These are phyloP conservation scores for Poeciliopsis retropinna DNA, from an alignment of 2,113 vertebrate species.

Conservation along the genomic window DNA sequence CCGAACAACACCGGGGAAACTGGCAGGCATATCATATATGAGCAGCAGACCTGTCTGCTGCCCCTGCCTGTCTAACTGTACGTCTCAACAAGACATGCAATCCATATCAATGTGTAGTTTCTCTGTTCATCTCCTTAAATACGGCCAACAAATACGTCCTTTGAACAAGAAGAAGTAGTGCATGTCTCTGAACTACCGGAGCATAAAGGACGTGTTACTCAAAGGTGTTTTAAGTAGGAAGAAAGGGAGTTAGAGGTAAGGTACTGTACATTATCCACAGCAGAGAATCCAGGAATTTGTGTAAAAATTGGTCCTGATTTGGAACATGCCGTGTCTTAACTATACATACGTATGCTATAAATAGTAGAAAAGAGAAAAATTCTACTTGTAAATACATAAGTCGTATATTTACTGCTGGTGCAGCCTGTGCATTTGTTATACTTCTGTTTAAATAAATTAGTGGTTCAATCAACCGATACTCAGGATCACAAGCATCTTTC, in stretches of 20 bases:
- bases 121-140: not conserved
- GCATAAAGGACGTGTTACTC: not conserved
- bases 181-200: not conserved
- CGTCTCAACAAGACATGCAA: constrained; percentile 2
- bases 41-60: constrained; percentile 33
- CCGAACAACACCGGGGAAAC: constrained; percentile 46
- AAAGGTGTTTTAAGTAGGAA: not conserved
- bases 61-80: constrained; percentile 10
- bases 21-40: constrained; percentile 30
- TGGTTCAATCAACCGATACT: not conserved
- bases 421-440: not conserved
- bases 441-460: not conserved
- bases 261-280: not conserved
- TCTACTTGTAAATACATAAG: not conserved
- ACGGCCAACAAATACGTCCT: not conserved
- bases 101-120: not conserved
- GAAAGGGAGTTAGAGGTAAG: not conserved
- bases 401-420: not conserved
- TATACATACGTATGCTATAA: not conserved
- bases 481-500: not conserved
- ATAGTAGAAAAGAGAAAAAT: not conserved
- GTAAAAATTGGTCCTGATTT: not conserved
- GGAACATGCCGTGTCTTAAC: not conserved
- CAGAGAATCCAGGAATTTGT: not conserved
- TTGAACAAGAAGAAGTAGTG: not conserved